Percentiles rank a stretch among this genome's conserved stretches.
These are phyloP conservation scores for Eleutherodactylus coqui DNA, from an alignment of 2,797 vertebrate species.

Conservation along the genomic window DNA sequence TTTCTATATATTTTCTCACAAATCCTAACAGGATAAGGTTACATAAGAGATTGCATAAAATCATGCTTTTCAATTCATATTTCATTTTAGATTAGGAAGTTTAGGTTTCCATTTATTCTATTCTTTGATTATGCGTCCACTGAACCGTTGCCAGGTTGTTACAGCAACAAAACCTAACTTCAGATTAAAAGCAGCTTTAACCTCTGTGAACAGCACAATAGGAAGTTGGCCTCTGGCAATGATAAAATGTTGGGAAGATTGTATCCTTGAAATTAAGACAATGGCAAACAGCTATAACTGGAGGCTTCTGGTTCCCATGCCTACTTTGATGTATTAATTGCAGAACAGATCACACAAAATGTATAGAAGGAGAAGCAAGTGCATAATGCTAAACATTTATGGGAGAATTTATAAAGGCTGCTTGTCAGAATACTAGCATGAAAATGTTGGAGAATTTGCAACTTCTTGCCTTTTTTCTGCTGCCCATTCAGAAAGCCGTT, in stretches of 20 bases:
- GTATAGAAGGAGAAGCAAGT: neutral
- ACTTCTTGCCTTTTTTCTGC: too few species aligned
- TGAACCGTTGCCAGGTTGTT: neutral
- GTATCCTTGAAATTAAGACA: neutral
- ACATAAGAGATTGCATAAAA: neutral
- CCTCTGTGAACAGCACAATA: neutral
- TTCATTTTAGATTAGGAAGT: neutral
- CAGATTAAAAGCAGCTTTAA: neutral
- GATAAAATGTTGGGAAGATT: neutral
- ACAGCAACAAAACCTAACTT: neutral
- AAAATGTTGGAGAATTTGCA: too few species aligned
- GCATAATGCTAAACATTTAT: neutral
- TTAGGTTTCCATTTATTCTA: slow-evolving; percentile 7
- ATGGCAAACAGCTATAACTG: neutral
- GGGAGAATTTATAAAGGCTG: too few species aligned
- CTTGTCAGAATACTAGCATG: too few species aligned
- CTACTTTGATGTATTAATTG: neutral
- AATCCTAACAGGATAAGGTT: too few species aligned
- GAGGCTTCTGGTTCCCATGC: neutral
- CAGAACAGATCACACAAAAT: neutral
- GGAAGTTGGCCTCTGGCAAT: neutral
- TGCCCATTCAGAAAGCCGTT: too few species aligned
- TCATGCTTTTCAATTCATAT: neutral
- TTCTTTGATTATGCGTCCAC: neutral
- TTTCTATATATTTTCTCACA: too few species aligned